A percentile compares a stretch with the other conserved stretches of the same genome.
Evolutionary conservation across 2,113 vertebrate species (phyloP).

Genomic region (Gallinago undulata): DNA sequence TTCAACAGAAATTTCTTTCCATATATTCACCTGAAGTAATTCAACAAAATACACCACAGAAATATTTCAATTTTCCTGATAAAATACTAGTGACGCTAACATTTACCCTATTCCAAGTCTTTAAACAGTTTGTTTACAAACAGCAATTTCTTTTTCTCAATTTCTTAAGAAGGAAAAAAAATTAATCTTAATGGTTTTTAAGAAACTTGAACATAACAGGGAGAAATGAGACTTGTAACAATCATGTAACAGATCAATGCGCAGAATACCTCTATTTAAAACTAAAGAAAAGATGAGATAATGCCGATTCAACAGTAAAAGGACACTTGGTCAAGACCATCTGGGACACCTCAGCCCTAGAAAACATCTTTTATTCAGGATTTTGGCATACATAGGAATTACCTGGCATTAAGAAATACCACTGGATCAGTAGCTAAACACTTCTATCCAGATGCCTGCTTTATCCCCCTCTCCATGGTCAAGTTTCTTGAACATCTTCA

Average conservation of each 20-base stretch:
- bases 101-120: not conserved
- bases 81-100: not conserved
- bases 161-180: not conserved
- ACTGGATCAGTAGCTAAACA: not conserved
- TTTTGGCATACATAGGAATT: not conserved
- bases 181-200: not conserved
- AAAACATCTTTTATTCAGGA: not conserved
- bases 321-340: not conserved
- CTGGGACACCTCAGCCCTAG: not conserved
- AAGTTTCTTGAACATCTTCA: not conserved
- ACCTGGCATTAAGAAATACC: not conserved
- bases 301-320: not conserved
- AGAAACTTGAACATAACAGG: not conserved
- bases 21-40: not conserved
- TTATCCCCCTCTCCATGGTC: accelerated
- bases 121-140: not conserved
- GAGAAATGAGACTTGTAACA: not conserved
- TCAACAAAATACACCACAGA: not conserved
- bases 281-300: not conserved
- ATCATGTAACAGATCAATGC: not conserved
- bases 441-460: not conserved
- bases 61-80: not conserved
- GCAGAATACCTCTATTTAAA: not conserved
- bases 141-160: accelerated
- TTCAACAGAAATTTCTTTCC: not conserved